Evolutionary conservation across 1,140 invertebrate species (phyloP).

Genomic region (Hycleus cichorii): DNA sequence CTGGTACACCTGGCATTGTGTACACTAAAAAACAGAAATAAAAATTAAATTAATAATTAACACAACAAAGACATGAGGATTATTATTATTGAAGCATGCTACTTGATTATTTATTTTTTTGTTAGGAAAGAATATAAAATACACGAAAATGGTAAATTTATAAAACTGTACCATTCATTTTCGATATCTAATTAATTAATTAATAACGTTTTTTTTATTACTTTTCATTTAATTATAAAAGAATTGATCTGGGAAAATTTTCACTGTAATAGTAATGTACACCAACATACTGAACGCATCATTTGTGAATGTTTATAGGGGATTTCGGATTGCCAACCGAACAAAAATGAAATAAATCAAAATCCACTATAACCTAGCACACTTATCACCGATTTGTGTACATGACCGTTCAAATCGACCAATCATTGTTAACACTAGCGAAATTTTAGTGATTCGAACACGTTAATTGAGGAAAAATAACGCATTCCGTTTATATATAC

Average conservation of each 20-base stretch:
- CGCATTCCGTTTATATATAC: no score
- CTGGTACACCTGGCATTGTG: constrained; percentile 49
- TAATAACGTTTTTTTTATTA: constrained; percentile 1
- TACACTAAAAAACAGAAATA: not conserved
- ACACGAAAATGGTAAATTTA: not conserved
- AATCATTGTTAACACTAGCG: no score
- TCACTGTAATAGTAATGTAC: not conserved
- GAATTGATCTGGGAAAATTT: constrained; percentile 5
- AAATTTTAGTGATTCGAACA: no score
- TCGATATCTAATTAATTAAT: not conserved
- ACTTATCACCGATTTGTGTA: no score
- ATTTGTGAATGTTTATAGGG: constrained; percentile 9
- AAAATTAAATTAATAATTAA: not conserved
- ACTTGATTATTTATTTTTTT: not conserved
- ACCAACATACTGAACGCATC: constrained; percentile 4
- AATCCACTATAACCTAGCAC: no score
- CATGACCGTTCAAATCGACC: no score
- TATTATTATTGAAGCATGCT: constrained; percentile 2
- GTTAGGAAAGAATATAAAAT: no score
- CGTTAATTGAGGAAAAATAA: no score
- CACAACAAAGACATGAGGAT: not conserved
- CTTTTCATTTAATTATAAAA: constrained; percentile 12
- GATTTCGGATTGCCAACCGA: not conserved
- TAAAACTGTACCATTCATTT: constrained; percentile 12
- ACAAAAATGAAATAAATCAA: no score